These are phyloP conservation scores for Diachrysia chrysitis DNA, from an alignment of 2,888 invertebrate genomes.

Conservation along the genomic window DNA sequence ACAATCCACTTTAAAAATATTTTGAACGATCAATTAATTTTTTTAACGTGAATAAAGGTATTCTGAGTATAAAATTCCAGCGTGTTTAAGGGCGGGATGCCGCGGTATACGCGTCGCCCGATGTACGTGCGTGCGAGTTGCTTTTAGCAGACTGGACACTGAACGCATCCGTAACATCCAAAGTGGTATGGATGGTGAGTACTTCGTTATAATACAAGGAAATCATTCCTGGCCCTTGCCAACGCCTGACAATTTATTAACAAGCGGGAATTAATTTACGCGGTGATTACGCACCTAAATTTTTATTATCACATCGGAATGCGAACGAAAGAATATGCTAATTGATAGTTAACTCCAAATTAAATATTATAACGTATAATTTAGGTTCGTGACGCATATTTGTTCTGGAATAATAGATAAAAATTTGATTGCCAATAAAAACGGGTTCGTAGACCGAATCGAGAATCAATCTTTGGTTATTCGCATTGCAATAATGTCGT, in stretches of 20 bases:
- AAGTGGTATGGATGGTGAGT: constrained; percentile 69
- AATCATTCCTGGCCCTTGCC: constrained; percentile 60
- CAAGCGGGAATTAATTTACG: constrained; percentile 47
- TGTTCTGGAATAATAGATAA: constrained; percentile 53
- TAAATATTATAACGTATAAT: constrained; percentile 26
- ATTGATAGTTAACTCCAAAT: constrained; percentile 42
- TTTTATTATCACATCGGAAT: constrained; percentile 48
- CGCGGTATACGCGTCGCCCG: constrained; percentile 68
- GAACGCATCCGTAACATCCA: constrained; percentile 74
- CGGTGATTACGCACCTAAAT: constrained; percentile 38
- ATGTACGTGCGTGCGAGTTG: constrained; percentile 76
- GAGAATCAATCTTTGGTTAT: constrained; percentile 68
- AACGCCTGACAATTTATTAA: constrained; percentile 51
- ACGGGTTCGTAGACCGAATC: constrained; percentile 70
- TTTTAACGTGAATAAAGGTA: constrained; percentile 11
- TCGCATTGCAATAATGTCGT: constrained; percentile 75
- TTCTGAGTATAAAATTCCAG: constrained; percentile 50
- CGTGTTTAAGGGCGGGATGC: constrained; percentile 65
- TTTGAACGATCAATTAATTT: constrained; percentile 7
- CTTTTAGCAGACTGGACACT: constrained; percentile 82
- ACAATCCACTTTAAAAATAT: constrained; percentile 38
- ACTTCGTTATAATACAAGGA: constrained; percentile 65
- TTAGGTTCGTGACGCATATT: constrained; percentile 45
- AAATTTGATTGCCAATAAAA: constrained; percentile 72
- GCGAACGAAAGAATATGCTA: constrained; percentile 30